A percentile compares a stretch with the other conserved stretches of the same genome.
These are phyloP conservation scores for Galago senegalensis DNA, from an alignment of 2,797 vertebrate species.

Conservation along the genomic window DNA sequence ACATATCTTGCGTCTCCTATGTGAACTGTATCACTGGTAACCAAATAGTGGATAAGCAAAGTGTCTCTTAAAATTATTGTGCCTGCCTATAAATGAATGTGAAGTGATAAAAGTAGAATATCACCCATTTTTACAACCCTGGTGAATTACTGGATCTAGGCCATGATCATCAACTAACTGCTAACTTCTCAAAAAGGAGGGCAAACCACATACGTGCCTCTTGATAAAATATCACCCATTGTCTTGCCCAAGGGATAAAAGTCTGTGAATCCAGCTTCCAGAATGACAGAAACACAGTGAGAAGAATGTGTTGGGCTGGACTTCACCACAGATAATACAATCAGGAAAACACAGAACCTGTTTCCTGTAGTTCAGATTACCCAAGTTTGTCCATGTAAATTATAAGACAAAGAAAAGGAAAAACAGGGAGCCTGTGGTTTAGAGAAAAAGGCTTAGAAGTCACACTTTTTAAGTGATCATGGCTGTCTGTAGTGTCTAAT, in stretches of 20 bases:
- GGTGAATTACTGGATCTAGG: neutral
- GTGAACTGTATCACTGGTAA: neutral
- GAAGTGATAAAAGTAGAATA: neutral
- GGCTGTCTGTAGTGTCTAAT: neutral
- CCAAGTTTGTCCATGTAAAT: neutral
- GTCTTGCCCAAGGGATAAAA: neutral
- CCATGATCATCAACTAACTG: neutral
- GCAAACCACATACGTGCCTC: neutral
- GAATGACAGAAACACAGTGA: neutral
- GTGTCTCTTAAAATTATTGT: constrained; percentile 21
- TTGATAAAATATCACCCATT: neutral
- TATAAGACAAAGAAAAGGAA: neutral
- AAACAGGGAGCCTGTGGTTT: neutral
- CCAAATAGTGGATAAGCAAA: neutral
- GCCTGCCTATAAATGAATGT: constrained; percentile 17
- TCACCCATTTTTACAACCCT: neutral
- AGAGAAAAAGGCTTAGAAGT: neutral
- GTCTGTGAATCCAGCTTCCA: neutral
- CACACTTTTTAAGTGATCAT: neutral
- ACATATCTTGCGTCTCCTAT: neutral
- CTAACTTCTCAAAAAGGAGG: neutral
- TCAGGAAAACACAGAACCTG: neutral
- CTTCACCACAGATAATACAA: neutral
- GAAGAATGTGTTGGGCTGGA: neutral
- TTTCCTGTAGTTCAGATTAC: neutral